A percentile compares a stretch with the other conserved stretches of the same genome.
Conservation (phyloP, 2,797 vertebrate species). For the Anguilla megastoma region DNA sequence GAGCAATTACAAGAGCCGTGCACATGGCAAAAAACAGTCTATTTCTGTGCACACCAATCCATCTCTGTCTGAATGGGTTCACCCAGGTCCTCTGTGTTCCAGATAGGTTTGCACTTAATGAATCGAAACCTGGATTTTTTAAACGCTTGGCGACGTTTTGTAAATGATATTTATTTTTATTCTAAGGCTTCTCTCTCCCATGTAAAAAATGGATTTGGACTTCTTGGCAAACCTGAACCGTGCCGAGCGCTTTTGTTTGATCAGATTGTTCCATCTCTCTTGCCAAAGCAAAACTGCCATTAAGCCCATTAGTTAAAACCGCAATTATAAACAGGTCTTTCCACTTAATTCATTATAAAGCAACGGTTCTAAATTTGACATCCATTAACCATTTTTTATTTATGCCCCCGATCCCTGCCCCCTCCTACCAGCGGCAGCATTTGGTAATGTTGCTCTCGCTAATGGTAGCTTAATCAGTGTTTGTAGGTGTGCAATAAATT, state of each 20-base stretch:
- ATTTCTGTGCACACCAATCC: constrained; percentile 15
- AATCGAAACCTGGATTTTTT: constrained; percentile 3
- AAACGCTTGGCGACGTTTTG: constrained; percentile 8
- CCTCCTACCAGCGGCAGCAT: not conserved
- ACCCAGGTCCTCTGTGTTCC: constrained; percentile 2
- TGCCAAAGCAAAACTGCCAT: constrained; percentile 10
- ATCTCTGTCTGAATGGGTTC: constrained; percentile 19
- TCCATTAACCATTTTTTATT: constrained; percentile 59
- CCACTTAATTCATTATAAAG: not conserved
- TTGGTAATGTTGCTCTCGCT: constrained; percentile 5
- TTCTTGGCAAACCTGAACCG: not conserved
- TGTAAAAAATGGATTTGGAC: constrained; percentile 20
- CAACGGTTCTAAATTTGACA: constrained; percentile 55
- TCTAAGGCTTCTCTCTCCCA: not conserved
- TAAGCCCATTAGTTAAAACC: constrained; percentile 19
- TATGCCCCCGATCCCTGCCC: constrained; percentile 30
- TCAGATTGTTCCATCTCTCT: constrained; percentile 8
- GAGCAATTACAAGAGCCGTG: constrained; percentile 30
- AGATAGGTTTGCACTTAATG: constrained; percentile 6
- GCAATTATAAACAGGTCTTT: constrained; percentile 2
- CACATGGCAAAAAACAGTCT: constrained; percentile 24
- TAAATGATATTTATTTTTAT: constrained; percentile 29
- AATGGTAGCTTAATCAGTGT: constrained; percentile 25
- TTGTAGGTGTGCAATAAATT: constrained; percentile 17
- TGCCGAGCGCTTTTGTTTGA: not conserved